Evolutionary conservation across 2,888 invertebrate genomes (phyloP).

Genomic region (Steinernema hermaphroditum): DNA sequence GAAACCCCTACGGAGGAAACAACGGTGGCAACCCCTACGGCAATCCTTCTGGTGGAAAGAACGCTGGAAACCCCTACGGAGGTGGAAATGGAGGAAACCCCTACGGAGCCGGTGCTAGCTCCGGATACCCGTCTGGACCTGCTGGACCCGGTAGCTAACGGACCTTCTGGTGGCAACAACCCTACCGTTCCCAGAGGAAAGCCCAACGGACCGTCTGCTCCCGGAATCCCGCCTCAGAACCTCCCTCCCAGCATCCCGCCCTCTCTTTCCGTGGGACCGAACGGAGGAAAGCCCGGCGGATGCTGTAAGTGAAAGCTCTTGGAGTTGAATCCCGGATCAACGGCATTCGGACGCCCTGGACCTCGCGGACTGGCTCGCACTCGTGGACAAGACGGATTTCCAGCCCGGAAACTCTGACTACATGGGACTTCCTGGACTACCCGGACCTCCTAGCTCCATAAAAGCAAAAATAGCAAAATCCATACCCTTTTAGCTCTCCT

Average conservation of each 20-base stretch:
- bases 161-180: background rate
- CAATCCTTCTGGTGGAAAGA: background rate
- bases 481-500: slow-evolving; percentile 92
- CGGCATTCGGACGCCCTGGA: slow-evolving; percentile 46
- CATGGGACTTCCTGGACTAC: slow-evolving; percentile 39
- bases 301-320: slow-evolving; percentile 27
- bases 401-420: slow-evolving; percentile 47
- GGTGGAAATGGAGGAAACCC: too few species aligned
- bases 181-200: background rate
- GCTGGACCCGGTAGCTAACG: background rate
- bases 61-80: background rate
- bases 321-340: slow-evolving; percentile 43
- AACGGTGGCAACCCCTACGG: background rate
- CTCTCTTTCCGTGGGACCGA: slow-evolving; percentile 11
- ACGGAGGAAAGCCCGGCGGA: background rate
- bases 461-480: slow-evolving; percentile 64
- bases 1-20: too few species aligned
- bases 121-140: background rate
- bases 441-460: slow-evolving; percentile 38
- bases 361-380: slow-evolving; percentile 46
- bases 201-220: background rate
- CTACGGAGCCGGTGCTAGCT: background rate
- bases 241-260: slow-evolving; percentile 24
- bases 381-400: slow-evolving; percentile 42
- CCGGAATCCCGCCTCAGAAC: slow-evolving; percentile 6